Base-by-base conservation (phyloP, 2,797 vertebrate species). In the Pantherophis alleghaniensis region DNA sequence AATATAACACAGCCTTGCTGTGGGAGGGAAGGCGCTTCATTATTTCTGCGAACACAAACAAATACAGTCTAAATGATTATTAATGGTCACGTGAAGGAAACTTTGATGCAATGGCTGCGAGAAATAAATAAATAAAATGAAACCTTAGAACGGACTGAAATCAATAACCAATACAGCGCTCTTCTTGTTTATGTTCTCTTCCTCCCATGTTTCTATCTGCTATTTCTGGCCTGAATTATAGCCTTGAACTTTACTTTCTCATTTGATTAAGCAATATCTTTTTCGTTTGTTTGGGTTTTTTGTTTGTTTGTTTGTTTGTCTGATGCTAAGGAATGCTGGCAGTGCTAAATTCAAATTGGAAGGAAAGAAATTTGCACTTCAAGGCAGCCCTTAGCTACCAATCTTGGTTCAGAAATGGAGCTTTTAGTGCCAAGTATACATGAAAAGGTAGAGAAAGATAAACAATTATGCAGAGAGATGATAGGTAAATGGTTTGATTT, bases 291-390 rank as follows among this genome's bases (percentile, higher is more conserved):
- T 66, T n/a, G 26, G 26, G 3, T 22, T 87, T 53, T 16, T 51
- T 32, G 7, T 69, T 0, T 83, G 32, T 16, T 0, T 83, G n/a
- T 24, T 6, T 55, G 32, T 13, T 53, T 26, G 55, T 10, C 18
- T n/a, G 87, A 59, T 69, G 28, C 32, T 60, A 66, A 87, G 55
- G n/a, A 74, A 56, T 47, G 37, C 79, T 87, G 55, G 55, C 91
- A 92, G 60, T 87, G 55, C 42, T 90, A 88, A 92, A 87, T 92
- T 51, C 89, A 92, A 86, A 90, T 66, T 90, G 61, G 7, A 79
- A 69, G 61, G 90, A 87, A 88, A 9, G 42, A 47, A 61, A 94
- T 94, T 94, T 92, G 86, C 91, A 94, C 90, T 88, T 92, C 89
- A 94, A 92, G 63, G 24, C 18, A 32, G n/a, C 61, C n/a, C 56